Evolutionary conservation across 37 sponge, comb jelly and placozoan species (phyloP), one percentile per base, ranked within the genome.

Genomic region (Chondrilla cf. caribensis): DNA sequence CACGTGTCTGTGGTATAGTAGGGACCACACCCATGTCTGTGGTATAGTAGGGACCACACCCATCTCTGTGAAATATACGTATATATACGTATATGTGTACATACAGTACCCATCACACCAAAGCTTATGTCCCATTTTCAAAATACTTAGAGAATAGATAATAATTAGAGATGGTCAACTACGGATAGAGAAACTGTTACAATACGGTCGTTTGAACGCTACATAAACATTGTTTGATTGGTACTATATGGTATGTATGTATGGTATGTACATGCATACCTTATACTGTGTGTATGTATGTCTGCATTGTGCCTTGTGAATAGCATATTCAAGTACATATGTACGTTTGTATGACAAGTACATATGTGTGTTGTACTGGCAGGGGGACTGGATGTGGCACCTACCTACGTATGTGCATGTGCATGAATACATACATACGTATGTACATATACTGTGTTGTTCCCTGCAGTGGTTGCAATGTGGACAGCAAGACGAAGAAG

Each of bases 401-500:
- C n/a, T n/a, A n/a, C n/a, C n/a, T n/a, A n/a, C 11, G 75, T 31
- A 38, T 24, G 32, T n/a, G 75, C 22, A 15, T 62, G 64, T 26
- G 64, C 22, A 15, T 26, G 29, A 7, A 15, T 26, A 15, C 64
- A 62, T 26, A 62, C 64, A 15, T 26, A 62, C 15, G 64, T 72
- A n/a, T 38, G 32, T 33, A 22, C n/a, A 14, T 31, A 38, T 72
- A 38, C 14, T 66, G 68, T 55, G n/a, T n/a, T n/a, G 32, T 14
- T 64, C 32, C 28, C 5, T 25, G 66, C 8, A 88, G 95, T 35
- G 83, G 85, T 40, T 92, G 92, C 76, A 91, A 91, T 59, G 90
- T 95, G 7, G 99, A 98, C 58, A 78, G 90, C 68, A 77, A 96
- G 38, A 96, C 99, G n/a, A 95, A 94, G 91, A 98, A 96, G 80